Conservation (phyloP, 37 sponge, comb jelly and placozoan species). For the Geodia barretti region DNA sequence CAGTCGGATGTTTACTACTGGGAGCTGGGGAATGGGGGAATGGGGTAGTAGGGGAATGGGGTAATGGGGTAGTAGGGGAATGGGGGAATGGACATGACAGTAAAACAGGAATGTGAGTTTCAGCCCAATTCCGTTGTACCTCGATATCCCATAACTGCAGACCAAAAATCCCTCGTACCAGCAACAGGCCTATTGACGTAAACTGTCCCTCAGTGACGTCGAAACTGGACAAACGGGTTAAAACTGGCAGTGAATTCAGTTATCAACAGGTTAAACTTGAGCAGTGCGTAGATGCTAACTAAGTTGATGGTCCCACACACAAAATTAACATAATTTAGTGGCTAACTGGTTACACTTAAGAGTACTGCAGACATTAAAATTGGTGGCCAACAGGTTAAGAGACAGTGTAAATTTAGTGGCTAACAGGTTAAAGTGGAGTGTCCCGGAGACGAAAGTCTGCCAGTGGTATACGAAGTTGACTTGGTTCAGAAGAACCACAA, state of each 20-base stretch:
- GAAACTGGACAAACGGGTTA: slow-evolving; percentile 40
- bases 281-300: slow-evolving; percentile 6
- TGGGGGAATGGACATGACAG: not conserved
- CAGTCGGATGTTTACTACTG: slow-evolving; percentile 20
- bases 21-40: slow-evolving; percentile 37
- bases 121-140: slow-evolving; percentile 12
- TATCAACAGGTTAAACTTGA: no score
- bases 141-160: slow-evolving; percentile 39
- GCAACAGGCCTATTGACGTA: slow-evolving; percentile 46
- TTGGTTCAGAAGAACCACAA: slow-evolving; percentile 44
- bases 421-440: slow-evolving; percentile 75
- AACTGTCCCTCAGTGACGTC: slow-evolving; percentile 95
- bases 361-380: no score
- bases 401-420: not conserved
- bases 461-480: slow-evolving; percentile 87
- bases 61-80: slow-evolving; percentile 13
- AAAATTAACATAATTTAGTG: not conserved
- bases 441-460: slow-evolving; percentile 87
- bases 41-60: slow-evolving; percentile 14
- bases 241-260: no score
- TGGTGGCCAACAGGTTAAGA: not conserved
- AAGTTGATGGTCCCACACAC: not conserved
- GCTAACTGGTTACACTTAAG: not conserved
- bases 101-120: not conserved
- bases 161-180: slow-evolving; percentile 52